Percentiles rank a stretch among this genome's conserved stretches.
Conservation (phyloP, 2,113 vertebrate species). For the Vicugna pacos region DNA sequence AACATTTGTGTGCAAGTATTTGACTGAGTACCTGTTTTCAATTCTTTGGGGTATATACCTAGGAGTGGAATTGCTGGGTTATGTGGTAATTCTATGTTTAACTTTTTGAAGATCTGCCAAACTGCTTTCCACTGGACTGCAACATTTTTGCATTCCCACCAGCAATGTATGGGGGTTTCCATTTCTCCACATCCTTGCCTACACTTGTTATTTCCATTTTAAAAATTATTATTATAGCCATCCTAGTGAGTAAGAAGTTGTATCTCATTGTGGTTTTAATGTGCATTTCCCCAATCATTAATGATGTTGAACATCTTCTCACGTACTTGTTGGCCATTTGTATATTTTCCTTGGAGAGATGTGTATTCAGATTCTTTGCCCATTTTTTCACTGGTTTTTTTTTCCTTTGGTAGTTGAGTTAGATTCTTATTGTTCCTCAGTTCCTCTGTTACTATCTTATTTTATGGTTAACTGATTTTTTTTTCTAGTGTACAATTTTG, state of each 20-base stretch:
- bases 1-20: not conserved
- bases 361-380: not conserved
- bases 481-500: constrained; percentile 17
- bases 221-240: not conserved
- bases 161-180: not conserved
- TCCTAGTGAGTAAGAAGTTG: not conserved
- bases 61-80: not conserved
- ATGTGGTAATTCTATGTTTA: not conserved
- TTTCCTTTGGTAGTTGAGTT: not conserved
- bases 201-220: not conserved
- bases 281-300: not conserved
- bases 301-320: not conserved
- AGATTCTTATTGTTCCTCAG: not conserved
- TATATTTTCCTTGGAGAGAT: not conserved
- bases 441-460: not conserved
- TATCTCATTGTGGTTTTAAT: not conserved
- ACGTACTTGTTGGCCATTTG: not conserved
- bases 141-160: not conserved
- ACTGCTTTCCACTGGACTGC: not conserved
- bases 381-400: not conserved
- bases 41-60: not conserved
- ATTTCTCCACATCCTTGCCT: not conserved
- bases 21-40: not conserved
- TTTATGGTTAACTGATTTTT: not conserved
- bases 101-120: not conserved